Base-by-base conservation (phyloP, 1,140 invertebrate species). In the Drosophila prosaltans region DNA sequence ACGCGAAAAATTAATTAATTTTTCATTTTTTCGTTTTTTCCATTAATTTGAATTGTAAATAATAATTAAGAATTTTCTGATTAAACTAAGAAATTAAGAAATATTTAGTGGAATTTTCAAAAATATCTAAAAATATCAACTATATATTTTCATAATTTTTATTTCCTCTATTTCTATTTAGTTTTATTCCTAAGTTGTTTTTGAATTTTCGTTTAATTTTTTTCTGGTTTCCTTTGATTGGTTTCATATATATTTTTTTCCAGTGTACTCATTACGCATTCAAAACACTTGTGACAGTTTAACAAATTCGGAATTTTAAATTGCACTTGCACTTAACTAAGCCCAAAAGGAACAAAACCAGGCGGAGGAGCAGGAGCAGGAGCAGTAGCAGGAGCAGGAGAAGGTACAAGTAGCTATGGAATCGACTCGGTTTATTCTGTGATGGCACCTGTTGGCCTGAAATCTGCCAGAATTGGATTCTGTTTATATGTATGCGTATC, bases 221-320 rank as follows among this genome's bases (percentile, higher is more conserved):
- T 4, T 30, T 30, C 4, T 30, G 4, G 4, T 30, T 2, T 30
- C 28, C 4, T 30, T 30, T 30, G 28, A 30, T n/a, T n/a, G 21
- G 1, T 16, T 57, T 32, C 1, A 6, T 28, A 16, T 30, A 7
- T 16, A 16, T 16, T 57, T 57, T 58, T n/a, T 57, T 39, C 39
- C 57, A 58, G 57, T 58, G 57, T 69, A 54, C 83, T 86, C 83
- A 86, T 86, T 86, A 88, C 65, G 83, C 74, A 86, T 86, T 88
- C 83, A 86, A 65, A 83, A 72, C 83, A 72, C 71, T 88, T 88
- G 83, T 80, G 76, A 88, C 83, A 89, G 83, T 88, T 86, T 86
- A 86, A 86, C 83, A 86, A 86, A 86, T 86, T 86, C 83, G 59
- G 80, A 81, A 86, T 83, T 86, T 79, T 83, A 86, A 86, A 86